Evolutionary conservation across 1,140 invertebrate species (phyloP), one percentile per base, ranked within the genome.

Genomic region (Lepidurus couesii): DNA sequence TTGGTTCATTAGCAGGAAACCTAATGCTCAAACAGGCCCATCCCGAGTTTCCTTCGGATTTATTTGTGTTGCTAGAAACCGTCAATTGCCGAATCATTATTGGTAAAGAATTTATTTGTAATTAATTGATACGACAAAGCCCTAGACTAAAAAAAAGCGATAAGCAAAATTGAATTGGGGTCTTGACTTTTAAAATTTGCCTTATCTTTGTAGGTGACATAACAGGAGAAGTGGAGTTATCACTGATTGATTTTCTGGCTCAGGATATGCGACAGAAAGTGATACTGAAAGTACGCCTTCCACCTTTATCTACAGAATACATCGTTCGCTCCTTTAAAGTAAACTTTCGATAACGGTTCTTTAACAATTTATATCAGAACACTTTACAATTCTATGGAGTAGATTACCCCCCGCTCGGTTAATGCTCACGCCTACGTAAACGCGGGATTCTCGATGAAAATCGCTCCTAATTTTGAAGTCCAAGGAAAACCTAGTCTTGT

Each of bases 371-470:
- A 43, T 21, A 7, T 26, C 5, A 42, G n/a, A 26, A 26, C 26
- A 26, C 26, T 26, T 26, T 1, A 26, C 21, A 26, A 74, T 73
- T 34, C 45, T 16, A 79, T 81, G 11, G 84, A 81, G 73, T 82
- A 93, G 91, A 90, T 94, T 80, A 93, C 92, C 89, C 90, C 91
- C 0, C 87, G 92, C 80, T 90, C 90, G 6, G 92, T 93, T 86
- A 95, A 95, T 84, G 89, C 93, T 0, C 92, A 95, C 82, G 93
- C 93, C 0, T 89, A 92, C 81, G 90, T 96, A 0, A 94, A 94
- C 83, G 92, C 92, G 11, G 93, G 90, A 9, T 95, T 96, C 83
- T 85, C 81, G 0, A 88, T 92, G 42, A 88, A 91, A 84, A 78
- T 92, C 1, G 85, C 89, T 42, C 79, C 81, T 21, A 45, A 81